Base-by-base conservation (phyloP, 1,140 invertebrate genomes). In the Zaprionus davidi region DNA sequence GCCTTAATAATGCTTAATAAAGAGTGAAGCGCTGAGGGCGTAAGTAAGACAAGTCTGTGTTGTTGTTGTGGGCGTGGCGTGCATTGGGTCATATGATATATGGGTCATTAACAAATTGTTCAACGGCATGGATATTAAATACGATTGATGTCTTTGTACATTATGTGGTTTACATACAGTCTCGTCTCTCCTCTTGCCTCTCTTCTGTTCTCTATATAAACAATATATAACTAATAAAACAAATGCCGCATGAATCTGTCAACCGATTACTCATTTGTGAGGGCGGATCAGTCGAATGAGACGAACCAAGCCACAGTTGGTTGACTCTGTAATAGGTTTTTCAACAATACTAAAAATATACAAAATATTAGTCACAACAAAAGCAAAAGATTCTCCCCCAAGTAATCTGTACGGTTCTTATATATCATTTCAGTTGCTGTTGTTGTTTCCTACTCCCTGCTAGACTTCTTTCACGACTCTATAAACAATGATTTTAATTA, bases 101-200 rank as follows among this genome's bases (percentile, higher is more conserved):
- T 77, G 71, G 75, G 75, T 77, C 75, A 78, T 78, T 78, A 78
- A 78, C 76, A 78, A 78, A 74, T 73, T 78, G 71, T 74, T 68
- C 71, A 78, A 69, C 65, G 51, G 64, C 46, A 59, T 70, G 76
- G 53, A 78, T 74, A 70, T 74, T 67, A 73, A 72, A 64, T 72
- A 76, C 69, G 31, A 3, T 34, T 11, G 31, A 76, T 26, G 22
- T 41, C 20, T 57, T 41, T 15, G n/a, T 36, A 34, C 28, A n/a
- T 2, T 57, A 6, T 53, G 38, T 24, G 5, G 34, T 26, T 69
- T 36, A 34, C 38, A 46, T n/a, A 24, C 36, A 26, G n/a, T 17
- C n/a, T 17, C 7, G 41, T 17, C n/a, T 17, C 41, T 44, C 41
- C 2, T 44, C 28, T 28, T 1, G 26, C 5, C 26, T 26, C 26